These are phyloP conservation scores for Trisateles emortualis DNA, from an alignment of 2,888 invertebrate genomes.

Conservation along the genomic window DNA sequence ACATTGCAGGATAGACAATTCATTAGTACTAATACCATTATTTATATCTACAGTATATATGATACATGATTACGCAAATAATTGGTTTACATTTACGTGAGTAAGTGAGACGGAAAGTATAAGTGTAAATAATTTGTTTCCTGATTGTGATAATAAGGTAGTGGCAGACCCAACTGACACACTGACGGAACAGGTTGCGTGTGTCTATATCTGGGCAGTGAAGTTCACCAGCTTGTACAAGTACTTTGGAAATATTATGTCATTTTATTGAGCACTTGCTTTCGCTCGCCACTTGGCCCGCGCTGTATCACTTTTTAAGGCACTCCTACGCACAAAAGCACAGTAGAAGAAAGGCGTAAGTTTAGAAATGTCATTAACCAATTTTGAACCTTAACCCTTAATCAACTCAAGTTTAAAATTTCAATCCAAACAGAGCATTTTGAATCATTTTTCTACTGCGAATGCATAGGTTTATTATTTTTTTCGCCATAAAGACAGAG, in stretches of 20 bases:
- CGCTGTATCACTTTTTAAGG: too few species aligned
- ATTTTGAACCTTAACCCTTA: too few species aligned
- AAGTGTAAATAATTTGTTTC: constrained; percentile 4
- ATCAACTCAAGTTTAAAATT: too few species aligned
- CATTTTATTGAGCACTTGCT: neutral
- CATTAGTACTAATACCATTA: too few species aligned
- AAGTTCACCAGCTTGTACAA: neutral
- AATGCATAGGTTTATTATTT: too few species aligned
- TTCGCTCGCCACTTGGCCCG: neutral
- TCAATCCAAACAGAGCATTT: too few species aligned
- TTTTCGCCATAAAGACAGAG: too few species aligned
- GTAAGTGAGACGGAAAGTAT: constrained; percentile 1
- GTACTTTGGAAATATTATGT: neutral
- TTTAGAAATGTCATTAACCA: too few species aligned
- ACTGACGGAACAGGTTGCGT: constrained; percentile 1
- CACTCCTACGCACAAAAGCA: too few species aligned
- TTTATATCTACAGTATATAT: neutral
- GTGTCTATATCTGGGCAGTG: neutral
- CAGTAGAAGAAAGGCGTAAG: too few species aligned
- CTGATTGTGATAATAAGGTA: constrained; percentile 1
- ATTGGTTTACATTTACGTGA: neutral
- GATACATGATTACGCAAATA: neutral
- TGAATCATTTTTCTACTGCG: too few species aligned
- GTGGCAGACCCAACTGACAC: constrained; percentile 3
- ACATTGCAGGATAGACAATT: too few species aligned